A percentile compares a stretch with the other conserved stretches of the same genome.
Conservation (phyloP, 2,797 vertebrate species). For the Prunella strophiata region DNA sequence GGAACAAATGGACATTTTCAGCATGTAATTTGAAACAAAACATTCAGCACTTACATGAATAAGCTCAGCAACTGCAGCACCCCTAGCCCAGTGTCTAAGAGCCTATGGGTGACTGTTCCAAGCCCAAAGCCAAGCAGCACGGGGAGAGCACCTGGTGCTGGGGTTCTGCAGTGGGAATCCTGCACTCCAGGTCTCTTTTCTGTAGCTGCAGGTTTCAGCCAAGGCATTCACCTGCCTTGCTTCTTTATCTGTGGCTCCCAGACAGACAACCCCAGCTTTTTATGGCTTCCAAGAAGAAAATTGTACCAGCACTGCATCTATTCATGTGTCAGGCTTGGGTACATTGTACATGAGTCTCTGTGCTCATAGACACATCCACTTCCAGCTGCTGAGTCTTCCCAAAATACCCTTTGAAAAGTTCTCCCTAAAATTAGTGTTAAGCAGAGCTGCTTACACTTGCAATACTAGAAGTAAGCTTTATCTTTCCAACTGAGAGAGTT, state of each 20-base stretch:
- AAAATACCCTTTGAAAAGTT: not conserved
- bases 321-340: not conserved
- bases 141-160: fast-evolving
- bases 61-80: constrained; percentile 47
- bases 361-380: not conserved
- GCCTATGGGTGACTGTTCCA: not conserved
- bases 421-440: not conserved
- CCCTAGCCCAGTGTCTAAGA: not conserved
- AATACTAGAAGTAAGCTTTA: not conserved
- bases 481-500: not conserved
- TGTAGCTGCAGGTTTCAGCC: not conserved
- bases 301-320: not conserved
- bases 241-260: not conserved
- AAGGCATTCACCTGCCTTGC: not conserved
- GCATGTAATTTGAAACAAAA: constrained; percentile 69
- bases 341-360: not conserved
- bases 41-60: constrained; percentile 55
- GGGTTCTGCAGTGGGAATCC: not conserved
- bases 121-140: not conserved
- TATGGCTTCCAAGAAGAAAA: not conserved
- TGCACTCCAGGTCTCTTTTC: not conserved
- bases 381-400: not conserved
- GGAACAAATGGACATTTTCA: constrained; percentile 66
- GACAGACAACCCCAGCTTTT: not conserved
- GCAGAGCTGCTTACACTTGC: not conserved